Conservation (phyloP, 2,888 invertebrate species). For the Biston betularia region DNA sequence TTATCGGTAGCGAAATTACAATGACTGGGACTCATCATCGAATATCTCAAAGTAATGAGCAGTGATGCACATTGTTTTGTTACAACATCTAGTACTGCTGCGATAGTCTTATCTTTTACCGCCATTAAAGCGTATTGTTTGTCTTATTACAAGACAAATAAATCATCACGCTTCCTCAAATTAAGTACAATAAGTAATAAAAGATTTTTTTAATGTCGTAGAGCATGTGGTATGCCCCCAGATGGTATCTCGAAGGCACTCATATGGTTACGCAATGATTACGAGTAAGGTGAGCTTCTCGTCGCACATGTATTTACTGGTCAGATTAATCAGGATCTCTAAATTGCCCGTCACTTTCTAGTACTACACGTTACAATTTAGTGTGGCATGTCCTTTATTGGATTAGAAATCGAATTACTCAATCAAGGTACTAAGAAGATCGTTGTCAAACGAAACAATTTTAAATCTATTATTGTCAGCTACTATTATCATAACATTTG, state of each 20-base stretch:
- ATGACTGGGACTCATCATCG: too few relatives aligned
- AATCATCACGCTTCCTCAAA: too few relatives aligned
- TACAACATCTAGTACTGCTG: too few relatives aligned
- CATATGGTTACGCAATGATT: constrained; percentile 36
- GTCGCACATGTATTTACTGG: constrained; percentile 26
- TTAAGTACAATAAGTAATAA: neutral
- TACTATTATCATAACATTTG: too few relatives aligned
- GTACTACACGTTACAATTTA: constrained; percentile 3
- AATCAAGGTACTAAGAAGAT: too few relatives aligned
- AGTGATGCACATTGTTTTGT: too few relatives aligned
- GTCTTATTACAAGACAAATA: too few relatives aligned
- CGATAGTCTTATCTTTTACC: too few relatives aligned
- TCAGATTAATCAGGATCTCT: constrained; percentile 41
- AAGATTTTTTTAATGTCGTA: neutral
- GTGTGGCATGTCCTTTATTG: neutral
- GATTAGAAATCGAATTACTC: neutral
- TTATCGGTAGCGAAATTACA: too few relatives aligned
- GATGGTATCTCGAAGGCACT: constrained; percentile 38
- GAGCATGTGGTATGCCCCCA: constrained; percentile 7
- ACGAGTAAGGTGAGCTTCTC: constrained; percentile 32
- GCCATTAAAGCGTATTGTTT: too few relatives aligned
- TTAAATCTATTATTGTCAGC: neutral
- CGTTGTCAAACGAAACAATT: neutral
- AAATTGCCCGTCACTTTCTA: constrained; percentile 36
- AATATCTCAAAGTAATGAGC: too few relatives aligned